Evolutionary conservation across 2,888 invertebrate species (phyloP), one percentile per base, ranked within the genome.

Genomic region (Apamea epomidion): DNA sequence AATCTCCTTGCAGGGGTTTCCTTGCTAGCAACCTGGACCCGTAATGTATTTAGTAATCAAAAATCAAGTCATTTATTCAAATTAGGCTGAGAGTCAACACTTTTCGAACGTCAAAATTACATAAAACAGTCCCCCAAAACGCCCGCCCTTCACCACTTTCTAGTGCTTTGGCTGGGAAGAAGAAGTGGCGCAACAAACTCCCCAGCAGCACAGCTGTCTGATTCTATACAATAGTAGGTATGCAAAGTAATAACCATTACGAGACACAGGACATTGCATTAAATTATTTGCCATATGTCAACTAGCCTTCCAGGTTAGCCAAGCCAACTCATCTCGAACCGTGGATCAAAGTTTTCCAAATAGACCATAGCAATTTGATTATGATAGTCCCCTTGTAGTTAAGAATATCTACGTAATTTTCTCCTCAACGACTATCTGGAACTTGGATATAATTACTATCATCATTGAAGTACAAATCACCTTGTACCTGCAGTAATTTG

Each of bases 401-500:
- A 8, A 29, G 25, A 16, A 64, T 71, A 71, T 37, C n/a, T 10
- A 6, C 4, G 3, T 14, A 21, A 25, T 29, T 21, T 45, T 45
- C 29, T 69, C 25, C 25, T 21, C 71, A 74, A 45, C 16, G 8
- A 64, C 12, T 1, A 29, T 25, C 1, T 71, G n/a, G 21, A 51
- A 48, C 74, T 51, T 37, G 32, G 37, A 7, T 29, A 51, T 8
- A 42, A 29, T 51, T 51, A 74, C 18, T n/a, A 21, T 25, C 18
- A 64, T 48, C 16, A 42, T 64, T 18, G 62, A 64, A 42, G 62
- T 51, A 37, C 42, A 48, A 51, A 75, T 64, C 51, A 64, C 29
- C 51, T 76, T 64, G 76, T 18, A 21, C 16, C 76, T 75, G 4
- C 18, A 74, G 7, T 51, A 42, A 29, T 25, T 76, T 64, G 18